Base-by-base conservation (phyloP, 2,888 invertebrate genomes). In the Gortyna flavago region DNA sequence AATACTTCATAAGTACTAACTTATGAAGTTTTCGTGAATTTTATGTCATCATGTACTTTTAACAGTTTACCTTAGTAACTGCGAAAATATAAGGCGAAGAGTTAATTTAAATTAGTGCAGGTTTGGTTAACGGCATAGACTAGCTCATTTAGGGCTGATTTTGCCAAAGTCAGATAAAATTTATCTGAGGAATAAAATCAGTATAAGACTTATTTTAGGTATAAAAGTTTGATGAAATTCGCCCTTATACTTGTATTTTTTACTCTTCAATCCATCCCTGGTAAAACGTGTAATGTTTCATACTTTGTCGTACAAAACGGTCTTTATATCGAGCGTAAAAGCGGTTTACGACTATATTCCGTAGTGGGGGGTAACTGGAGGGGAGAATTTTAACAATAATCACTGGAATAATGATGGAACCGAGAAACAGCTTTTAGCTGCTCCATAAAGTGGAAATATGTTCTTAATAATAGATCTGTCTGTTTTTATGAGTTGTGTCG, bases 271-370 rank as follows among this genome's bases (percentile, higher is more conserved):
- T 85, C 16, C 81, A 7, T 4, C 73, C 83, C 87, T 83, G 87
- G 62, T 48, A 59, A 59, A 86, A 71, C 66, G n/a, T 54, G 57
- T 48, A 83, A 81, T 85, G 77, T 77, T 85, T 80, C 85, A 80
- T 84, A 89, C 87, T 85, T 88, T 89, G 88, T 88, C 78, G 80
- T 86, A 86, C 85, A 87, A 85, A 89, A 85, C 68, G 79, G 78
- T 79, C 80, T 88, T 87, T 87, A 87, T 86, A 86, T 89, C 73
- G 85, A 87, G 83, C 90, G 80, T 90, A 87, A 90, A 90, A 86
- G 77, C 85, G 80, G 80, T 90, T 90, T 90, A 90, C 84, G 86
- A 82, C 85, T 77, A 77, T 76, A 69, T 87, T 80, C 67, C 73
- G 65, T 41, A 51, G 62, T 41, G 62, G 69, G 69, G 71, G 64